phyloP scores from a whole-genome alignment of 2,113 vertebrate genomes.

The Elachura formosa region DNA sequence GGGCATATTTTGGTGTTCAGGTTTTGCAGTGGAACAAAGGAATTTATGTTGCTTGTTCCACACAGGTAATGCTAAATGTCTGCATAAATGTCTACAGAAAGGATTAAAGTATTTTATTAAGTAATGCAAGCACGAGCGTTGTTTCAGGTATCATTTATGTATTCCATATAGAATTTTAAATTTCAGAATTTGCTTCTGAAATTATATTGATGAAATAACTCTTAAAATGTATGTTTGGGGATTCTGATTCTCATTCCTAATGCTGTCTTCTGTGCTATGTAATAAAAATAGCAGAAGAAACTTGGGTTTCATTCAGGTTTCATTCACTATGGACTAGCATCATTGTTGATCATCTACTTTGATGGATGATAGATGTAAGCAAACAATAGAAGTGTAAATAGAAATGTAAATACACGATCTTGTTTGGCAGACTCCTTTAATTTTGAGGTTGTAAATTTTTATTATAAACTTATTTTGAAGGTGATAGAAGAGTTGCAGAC shows the following conservation, averaged over 20 bases:
- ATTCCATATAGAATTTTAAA: neutral
- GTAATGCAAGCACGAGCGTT: neutral
- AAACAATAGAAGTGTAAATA: neutral
- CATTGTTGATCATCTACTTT: neutral
- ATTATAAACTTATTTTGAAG: conserved; percentile 70
- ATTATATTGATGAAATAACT: neutral
- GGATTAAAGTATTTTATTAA: neutral
- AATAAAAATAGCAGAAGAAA: neutral
- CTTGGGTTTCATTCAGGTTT: neutral
- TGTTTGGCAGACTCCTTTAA: neutral
- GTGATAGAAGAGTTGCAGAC: conserved; percentile 90
- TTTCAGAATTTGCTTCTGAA: neutral
- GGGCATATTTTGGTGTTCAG: neutral
- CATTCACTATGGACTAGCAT: neutral
- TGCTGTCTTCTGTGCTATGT: neutral
- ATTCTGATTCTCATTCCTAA: neutral
- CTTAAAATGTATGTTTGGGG: neutral
- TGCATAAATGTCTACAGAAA: neutral
- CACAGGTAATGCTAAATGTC: neutral
- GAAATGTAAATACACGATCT: neutral
- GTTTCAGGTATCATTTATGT: fast-evolving
- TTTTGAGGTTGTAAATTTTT: neutral
- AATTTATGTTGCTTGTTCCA: neutral
- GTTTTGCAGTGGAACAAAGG: neutral
- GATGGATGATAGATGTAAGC: neutral